Percentiles rank a stretch among this genome's conserved stretches.
These are phyloP conservation scores for Oscheius sp. DNA, from an alignment of 2,888 invertebrate species.

Conservation along the genomic window DNA sequence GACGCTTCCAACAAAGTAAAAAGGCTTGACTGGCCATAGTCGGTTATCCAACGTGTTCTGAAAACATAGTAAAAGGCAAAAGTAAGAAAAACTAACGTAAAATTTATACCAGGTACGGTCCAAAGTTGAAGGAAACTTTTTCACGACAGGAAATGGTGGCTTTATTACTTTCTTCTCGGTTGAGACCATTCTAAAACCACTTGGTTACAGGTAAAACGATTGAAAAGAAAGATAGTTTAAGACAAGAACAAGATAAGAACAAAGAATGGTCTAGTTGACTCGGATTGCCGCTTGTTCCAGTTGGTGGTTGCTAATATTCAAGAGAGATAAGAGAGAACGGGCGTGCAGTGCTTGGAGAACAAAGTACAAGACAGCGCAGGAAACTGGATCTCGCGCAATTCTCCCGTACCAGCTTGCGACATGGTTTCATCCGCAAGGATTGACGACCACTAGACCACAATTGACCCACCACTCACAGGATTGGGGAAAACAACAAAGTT, in stretches of 20 bases:
- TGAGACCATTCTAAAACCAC: constrained; percentile 10
- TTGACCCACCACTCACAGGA: neutral
- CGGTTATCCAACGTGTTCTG: constrained; percentile 56
- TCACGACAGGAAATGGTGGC: constrained; percentile 48
- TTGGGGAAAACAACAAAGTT: neutral
- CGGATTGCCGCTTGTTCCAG: neutral
- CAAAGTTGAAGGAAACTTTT: constrained; percentile 43
- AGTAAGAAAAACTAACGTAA: constrained; percentile 41
- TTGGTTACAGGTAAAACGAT: neutral
- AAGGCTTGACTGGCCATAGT: constrained; percentile 54
- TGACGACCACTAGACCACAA: constrained; percentile 24
- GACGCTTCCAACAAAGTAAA: constrained; percentile 42
- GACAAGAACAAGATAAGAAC: neutral
- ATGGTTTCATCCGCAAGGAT: constrained; percentile 22
- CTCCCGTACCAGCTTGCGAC: constrained; percentile 30
- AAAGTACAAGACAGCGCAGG: constrained; percentile 25
- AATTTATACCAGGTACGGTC: constrained; percentile 44
- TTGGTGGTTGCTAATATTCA: constrained; percentile 13
- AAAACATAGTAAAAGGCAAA: neutral
- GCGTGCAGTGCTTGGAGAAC: constrained; percentile 19
- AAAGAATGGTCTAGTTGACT: neutral
- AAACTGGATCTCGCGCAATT: constrained; percentile 29
- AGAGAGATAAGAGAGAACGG: constrained; percentile 30
- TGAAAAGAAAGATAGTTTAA: neutral
- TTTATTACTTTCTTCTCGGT: constrained; percentile 27